Evolutionary conservation across 2,888 invertebrate species (phyloP), one percentile per base, ranked within the genome.

Genomic region (Hirtodrosophila cameraria): DNA sequence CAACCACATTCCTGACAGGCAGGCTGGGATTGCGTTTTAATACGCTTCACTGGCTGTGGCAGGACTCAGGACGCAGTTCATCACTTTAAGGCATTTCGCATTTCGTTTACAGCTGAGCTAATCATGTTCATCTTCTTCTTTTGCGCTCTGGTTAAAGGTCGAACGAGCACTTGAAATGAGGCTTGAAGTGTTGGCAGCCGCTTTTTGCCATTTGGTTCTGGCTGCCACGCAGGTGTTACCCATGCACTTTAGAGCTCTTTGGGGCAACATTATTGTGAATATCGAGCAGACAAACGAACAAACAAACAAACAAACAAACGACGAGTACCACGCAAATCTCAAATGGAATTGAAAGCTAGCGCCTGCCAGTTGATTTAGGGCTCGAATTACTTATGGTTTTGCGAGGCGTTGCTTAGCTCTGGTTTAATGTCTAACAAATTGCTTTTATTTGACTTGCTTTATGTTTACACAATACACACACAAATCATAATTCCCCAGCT

Each of bases 221-320:
- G 58, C 54, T 71, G 59, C 36, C 49, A 25, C 36, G 46, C 70
- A 75, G 68, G 55, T 64, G 75, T 64, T 75, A 28, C 50, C 60
- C 64, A 63, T 64, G 65, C 84, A 61, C 80, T 81, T 81, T 75
- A 81, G 75, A 73, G 84, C 84, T 78, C 81, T 78, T 84, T 31
- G 48, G 80, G 49, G 84, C 39, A 59, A 57, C 55, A 54, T 83
- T 83, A 83, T 80, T 75, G 83, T 62, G 75, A 76, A 71, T 83
- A 79, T 79, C 67, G 79, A 79, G 76, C n/a, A n/a, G n/a, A n/a
- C 61, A 64, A 52, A 59, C 53, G 49, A 42, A 11, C 41, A 15
- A 25, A 48, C 11, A 39, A 39, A 46, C 11, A 41, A 33, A 43
- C 45, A 16, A 30, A 11, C 30, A 45, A 18, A 39, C 33, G 30